Conservation (phyloP, 2,113 vertebrate genomes). For the Smithornis capensis region DNA sequence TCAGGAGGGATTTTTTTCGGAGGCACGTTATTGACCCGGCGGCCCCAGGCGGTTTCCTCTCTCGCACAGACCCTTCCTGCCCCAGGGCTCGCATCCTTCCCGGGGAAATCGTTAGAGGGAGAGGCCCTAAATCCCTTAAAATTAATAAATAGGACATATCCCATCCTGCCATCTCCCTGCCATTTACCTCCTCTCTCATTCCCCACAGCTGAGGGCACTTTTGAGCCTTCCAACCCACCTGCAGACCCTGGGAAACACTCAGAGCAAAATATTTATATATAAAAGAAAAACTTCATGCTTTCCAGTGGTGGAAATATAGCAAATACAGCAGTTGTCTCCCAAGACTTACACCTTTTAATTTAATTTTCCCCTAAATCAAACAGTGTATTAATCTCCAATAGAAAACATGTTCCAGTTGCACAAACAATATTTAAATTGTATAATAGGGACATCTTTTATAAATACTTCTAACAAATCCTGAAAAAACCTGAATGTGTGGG, state of each 20-base stretch:
- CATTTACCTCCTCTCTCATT: background rate
- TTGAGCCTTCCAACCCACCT: background rate
- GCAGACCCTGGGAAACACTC: background rate
- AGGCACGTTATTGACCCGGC: background rate
- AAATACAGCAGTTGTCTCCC: background rate
- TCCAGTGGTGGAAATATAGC: conserved; percentile 9
- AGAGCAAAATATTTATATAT: background rate
- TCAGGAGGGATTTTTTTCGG: background rate
- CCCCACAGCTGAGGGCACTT: accelerated
- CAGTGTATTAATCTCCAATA: conserved; percentile 60
- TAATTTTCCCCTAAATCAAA: conserved; percentile 66
- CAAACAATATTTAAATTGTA: conserved; percentile 68
- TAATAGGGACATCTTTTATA: conserved; percentile 65
- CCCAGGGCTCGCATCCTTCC: background rate
- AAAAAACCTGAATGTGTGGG: conserved; percentile 35
- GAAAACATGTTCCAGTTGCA: conserved; percentile 62
- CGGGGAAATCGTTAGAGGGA: background rate
- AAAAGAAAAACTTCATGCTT: conserved; percentile 20
- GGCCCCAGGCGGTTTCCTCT: background rate
- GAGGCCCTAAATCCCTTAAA: background rate
- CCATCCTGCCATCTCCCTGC: background rate
- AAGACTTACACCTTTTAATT: conserved; percentile 41
- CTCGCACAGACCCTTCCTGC: background rate
- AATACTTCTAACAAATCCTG: conserved; percentile 46
- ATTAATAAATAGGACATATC: background rate